phyloP scores from a whole-genome alignment of 2,888 invertebrate genomes.

The Euzetes globulus region DNA sequence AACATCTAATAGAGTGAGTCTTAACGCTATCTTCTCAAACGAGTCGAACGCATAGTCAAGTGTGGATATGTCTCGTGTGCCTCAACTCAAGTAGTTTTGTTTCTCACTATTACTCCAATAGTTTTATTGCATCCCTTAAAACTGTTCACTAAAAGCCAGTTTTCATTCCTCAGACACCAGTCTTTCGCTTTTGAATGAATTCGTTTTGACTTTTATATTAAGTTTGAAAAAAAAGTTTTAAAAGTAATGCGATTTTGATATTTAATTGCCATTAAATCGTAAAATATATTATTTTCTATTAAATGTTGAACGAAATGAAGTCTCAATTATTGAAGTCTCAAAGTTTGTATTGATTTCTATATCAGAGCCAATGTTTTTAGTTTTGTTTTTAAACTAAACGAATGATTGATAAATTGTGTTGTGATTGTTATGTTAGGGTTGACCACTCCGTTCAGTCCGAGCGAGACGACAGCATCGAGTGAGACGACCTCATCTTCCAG shows the following conservation, averaged over 20 bases:
- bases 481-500: conserved; percentile 13
- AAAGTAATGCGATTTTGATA: neutral
- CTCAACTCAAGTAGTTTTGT: conserved; percentile 18
- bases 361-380: neutral
- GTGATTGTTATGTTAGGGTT: neutral
- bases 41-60: conserved; percentile 16
- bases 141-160: neutral
- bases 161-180: neutral
- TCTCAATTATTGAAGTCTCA: conserved; percentile 16
- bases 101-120: conserved; percentile 13
- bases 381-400: neutral
- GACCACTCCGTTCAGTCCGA: conserved; percentile 29
- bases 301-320: conserved; percentile 5
- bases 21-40: conserved; percentile 25
- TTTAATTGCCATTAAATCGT: neutral
- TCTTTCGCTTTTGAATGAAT: neutral
- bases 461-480: conserved; percentile 13
- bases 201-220: neutral
- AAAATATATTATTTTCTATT: neutral
- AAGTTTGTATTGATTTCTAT: neutral
- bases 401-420: neutral
- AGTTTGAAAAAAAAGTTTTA: neutral
- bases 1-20: conserved; percentile 23
- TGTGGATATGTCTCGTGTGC: conserved; percentile 20
- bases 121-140: conserved; percentile 6